Evolutionary conservation across 1,140 invertebrate genomes (phyloP).

Genomic region (Dufourea novaeangliae): DNA sequence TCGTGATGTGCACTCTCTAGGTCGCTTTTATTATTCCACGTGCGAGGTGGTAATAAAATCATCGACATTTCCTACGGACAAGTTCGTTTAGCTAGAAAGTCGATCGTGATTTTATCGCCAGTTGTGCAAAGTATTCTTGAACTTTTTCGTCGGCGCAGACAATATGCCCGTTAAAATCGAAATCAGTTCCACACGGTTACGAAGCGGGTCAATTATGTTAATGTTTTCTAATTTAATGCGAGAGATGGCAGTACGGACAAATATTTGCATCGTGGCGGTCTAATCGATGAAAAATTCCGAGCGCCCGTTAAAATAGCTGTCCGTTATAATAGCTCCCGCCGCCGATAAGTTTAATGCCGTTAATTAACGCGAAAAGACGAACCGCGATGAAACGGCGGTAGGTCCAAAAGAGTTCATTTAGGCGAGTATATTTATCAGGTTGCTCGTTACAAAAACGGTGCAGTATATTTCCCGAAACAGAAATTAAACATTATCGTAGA

Average conservation of each 20-base stretch:
- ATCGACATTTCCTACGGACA: too few species aligned
- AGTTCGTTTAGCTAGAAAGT: too few species aligned
- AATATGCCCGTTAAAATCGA: too few species aligned
- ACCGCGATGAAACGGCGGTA: neutral
- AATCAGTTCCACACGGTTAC: conserved; percentile 13
- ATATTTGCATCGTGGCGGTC: neutral
- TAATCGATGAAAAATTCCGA: conserved; percentile 17
- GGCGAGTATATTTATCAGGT: neutral
- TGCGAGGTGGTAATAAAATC: too few species aligned
- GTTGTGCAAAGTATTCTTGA: too few species aligned
- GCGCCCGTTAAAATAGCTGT: conserved; percentile 1
- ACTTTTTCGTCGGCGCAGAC: too few species aligned
- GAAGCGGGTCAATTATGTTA: conserved; percentile 5
- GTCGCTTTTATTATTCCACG: too few species aligned
- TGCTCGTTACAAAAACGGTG: too few species aligned
- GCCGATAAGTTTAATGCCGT: conserved; percentile 1
- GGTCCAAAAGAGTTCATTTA: neutral
- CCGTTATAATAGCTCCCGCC: conserved; percentile 3
- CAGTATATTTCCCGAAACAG: too few species aligned
- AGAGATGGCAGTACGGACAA: neutral
- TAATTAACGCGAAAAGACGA: conserved; percentile 21
- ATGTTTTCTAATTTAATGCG: conserved; percentile 9
- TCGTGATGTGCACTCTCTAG: too few species aligned
- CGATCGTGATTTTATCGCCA: too few species aligned
- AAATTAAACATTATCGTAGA: neutral